Evolutionary conservation across 1,140 invertebrate genomes (phyloP).

Genomic region (Drosophila athabasca): DNA sequence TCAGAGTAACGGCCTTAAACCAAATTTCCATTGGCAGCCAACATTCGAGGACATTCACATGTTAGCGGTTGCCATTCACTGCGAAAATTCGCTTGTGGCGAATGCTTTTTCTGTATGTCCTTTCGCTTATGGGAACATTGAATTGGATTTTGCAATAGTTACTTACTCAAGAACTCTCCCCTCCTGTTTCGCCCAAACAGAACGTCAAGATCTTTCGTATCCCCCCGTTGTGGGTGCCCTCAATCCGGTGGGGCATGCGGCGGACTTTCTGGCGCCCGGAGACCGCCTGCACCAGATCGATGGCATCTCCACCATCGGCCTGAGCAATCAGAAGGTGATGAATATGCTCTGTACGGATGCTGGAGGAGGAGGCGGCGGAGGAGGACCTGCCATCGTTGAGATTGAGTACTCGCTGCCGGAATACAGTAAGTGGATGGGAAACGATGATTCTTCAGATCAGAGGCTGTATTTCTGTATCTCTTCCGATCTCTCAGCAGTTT

Average conservation of each 20-base stretch:
- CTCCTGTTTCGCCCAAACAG: constrained; percentile 16
- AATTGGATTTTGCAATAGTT: too few relatives aligned
- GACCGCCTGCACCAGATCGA: constrained; percentile 92
- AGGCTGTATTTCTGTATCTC: not conserved
- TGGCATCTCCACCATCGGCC: constrained; percentile 89
- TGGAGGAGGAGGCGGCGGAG: constrained; percentile 83
- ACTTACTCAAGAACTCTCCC: too few relatives aligned
- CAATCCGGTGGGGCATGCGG: constrained; percentile 80
- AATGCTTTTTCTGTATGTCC: too few relatives aligned
- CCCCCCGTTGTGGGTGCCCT: constrained; percentile 81
- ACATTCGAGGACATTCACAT: too few relatives aligned
- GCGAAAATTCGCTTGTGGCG: too few relatives aligned
- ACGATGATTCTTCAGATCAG: not conserved
- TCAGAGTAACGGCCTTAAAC: too few relatives aligned
- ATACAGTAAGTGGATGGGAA: constrained; percentile 86
- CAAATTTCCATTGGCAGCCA: too few relatives aligned
- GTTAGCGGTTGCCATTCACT: too few relatives aligned
- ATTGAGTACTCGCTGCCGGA: constrained; percentile 92
- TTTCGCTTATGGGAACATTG: too few relatives aligned
- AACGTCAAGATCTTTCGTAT: constrained; percentile 82
- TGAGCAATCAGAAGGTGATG: constrained; percentile 91
- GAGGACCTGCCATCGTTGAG: constrained; percentile 89
- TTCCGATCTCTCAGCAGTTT: constrained; percentile 83
- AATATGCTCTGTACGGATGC: constrained; percentile 86
- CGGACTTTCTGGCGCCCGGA: constrained; percentile 87